Conservation (phyloP, 2,797 vertebrate species). For the Otus scops region DNA sequence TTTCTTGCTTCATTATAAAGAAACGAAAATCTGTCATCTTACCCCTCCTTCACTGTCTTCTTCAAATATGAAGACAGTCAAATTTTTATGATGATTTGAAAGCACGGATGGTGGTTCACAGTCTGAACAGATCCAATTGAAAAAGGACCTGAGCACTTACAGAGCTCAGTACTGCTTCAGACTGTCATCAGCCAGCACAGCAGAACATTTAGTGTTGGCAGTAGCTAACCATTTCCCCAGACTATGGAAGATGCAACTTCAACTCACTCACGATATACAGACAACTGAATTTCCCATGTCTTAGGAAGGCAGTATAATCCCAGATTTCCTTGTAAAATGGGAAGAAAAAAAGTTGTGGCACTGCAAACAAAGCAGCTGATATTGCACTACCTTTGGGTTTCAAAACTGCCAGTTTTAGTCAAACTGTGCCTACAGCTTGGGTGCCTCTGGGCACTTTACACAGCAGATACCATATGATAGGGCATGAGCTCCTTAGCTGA, state of each 20-base stretch:
- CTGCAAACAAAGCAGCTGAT: not conserved
- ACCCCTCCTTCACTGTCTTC: not conserved
- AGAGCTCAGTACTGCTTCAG: not conserved
- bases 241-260: not conserved
- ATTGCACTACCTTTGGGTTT: not conserved
- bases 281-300: not conserved
- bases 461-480: not conserved
- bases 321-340: not conserved
- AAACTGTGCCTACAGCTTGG: not conserved
- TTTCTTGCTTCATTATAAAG: not conserved
- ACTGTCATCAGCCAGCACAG: not conserved
- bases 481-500: not conserved
- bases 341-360: not conserved
- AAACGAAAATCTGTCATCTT: not conserved
- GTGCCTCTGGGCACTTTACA: not conserved
- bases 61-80: not conserved
- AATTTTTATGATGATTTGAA: not conserved
- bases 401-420: not conserved
- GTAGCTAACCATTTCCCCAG: not conserved
- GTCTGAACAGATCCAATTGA: not conserved
- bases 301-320: not conserved
- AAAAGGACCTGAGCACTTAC: not conserved
- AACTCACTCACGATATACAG: not conserved
- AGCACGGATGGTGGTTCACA: not conserved
- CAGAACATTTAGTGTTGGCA: not conserved